Evolutionary conservation across 1,140 invertebrate species (phyloP).

Genomic region (Euura lappo): DNA sequence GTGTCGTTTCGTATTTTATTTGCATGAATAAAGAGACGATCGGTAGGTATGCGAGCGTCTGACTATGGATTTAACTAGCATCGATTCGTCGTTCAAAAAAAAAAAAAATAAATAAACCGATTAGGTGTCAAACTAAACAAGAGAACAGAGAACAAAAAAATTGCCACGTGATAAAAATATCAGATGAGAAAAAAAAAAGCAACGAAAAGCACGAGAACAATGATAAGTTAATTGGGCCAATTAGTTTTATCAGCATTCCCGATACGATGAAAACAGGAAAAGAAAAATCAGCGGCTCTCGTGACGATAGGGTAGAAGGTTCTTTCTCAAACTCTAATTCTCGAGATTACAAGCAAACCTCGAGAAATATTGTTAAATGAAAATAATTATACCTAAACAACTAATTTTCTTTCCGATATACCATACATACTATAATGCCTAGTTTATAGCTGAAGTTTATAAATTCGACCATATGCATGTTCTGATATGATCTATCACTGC

Average conservation of each 20-base stretch:
- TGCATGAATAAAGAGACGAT: constrained; percentile 43
- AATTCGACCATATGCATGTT: no score
- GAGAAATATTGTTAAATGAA: constrained; percentile 6
- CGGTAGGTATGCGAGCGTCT: neutral
- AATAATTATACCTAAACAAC: neutral
- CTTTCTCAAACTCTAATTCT: no score
- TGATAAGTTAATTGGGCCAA: neutral
- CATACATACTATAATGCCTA: no score
- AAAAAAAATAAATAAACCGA: neutral
- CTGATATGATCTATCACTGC: no score
- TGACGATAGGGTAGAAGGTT: no score
- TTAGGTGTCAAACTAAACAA: no score
- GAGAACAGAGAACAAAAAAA: no score
- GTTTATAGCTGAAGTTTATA: no score
- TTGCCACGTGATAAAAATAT: neutral
- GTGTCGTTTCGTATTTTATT: constrained; percentile 38
- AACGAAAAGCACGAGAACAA: neutral
- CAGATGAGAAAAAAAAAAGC: neutral
- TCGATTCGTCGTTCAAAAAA: neutral
- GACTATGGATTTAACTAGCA: neutral
- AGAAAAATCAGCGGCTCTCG: no score
- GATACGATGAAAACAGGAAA: no score
- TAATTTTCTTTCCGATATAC: no score
- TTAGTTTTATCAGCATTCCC: no score
- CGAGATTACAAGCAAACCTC: neutral